A percentile compares a stretch with the other conserved stretches of the same genome.
These are phyloP conservation scores for Heliconius hewitsoni DNA, from an alignment of 1,140 invertebrate species.

Conservation along the genomic window DNA sequence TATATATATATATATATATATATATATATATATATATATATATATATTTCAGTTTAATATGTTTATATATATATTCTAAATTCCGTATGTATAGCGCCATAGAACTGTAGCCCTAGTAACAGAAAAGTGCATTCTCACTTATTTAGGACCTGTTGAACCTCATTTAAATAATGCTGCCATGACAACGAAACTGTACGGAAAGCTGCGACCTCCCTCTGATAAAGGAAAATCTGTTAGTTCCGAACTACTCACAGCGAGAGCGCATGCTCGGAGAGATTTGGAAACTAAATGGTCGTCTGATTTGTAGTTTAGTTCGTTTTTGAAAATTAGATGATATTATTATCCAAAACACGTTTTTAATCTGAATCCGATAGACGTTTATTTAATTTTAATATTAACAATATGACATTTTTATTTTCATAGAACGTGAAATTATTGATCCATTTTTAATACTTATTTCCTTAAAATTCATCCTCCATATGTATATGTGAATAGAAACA, in stretches of 20 bases:
- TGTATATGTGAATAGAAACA: neutral
- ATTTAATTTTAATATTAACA: neutral
- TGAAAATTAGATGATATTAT: neutral
- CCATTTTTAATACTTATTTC: neutral
- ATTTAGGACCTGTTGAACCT: neutral
- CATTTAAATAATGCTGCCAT: conserved; percentile 4
- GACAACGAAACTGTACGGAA: neutral
- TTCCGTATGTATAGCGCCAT: neutral
- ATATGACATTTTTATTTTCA: neutral
- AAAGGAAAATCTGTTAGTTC: neutral
- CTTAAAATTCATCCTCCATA: neutral
- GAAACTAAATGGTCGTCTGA: neutral
- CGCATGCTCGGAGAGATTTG: conserved; percentile 9
- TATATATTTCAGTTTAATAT: too few relatives aligned
- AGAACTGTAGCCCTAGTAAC: neutral
- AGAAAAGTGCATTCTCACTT: neutral
- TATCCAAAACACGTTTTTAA: neutral
- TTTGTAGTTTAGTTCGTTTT: neutral
- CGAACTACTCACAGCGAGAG: neutral
- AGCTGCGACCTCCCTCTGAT: neutral
- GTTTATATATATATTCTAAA: neutral
- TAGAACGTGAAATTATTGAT: neutral
- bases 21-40: too few relatives aligned
- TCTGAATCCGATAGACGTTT: neutral
- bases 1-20: too few relatives aligned